phyloP scores from a whole-genome alignment of 2,113 vertebrate genomes.

The Apeltes quadracus region DNA sequence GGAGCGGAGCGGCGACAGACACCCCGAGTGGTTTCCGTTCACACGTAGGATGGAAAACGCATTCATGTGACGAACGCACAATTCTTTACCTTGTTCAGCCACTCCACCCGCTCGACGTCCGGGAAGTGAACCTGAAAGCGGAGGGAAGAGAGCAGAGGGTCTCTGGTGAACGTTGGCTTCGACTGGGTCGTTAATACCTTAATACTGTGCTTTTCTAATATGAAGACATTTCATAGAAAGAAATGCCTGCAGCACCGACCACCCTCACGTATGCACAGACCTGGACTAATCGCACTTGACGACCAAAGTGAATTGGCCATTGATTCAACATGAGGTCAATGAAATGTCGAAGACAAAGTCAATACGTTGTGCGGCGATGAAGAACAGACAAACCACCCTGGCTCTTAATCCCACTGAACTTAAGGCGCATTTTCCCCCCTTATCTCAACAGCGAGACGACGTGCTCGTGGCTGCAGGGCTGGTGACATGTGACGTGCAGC shows the following conservation, averaged over 20 bases:
- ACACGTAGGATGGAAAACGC: constrained; percentile 15
- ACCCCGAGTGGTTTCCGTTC: constrained; percentile 16
- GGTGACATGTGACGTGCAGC: constrained; percentile 15
- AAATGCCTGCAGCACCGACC: background rate
- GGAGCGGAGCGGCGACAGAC: constrained; percentile 13
- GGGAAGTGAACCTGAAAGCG: constrained; percentile 92
- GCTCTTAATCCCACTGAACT: too few species aligned
- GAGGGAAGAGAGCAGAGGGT: constrained; percentile 43
- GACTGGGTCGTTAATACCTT: constrained; percentile 1
- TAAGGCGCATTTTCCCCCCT: too few species aligned
- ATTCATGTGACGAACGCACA: constrained; percentile 12
- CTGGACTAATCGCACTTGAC: constrained; percentile 18
- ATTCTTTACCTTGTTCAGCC: constrained; percentile 95
- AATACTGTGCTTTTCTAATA: background rate
- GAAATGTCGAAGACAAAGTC: constrained; percentile 35
- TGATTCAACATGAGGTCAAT: constrained; percentile 35
- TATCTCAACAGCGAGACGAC: too few species aligned
- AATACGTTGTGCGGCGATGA: too few species aligned
- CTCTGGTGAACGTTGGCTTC: background rate
- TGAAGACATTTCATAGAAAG: background rate
- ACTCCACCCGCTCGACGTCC: constrained; percentile 95
- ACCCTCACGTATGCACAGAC: background rate
- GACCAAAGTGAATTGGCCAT: constrained; percentile 23
- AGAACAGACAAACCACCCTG: too few species aligned
- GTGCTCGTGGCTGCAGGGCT: too few species aligned